A percentile compares a stretch with the other conserved stretches of the same genome.
These are phyloP conservation scores for Oryzias woworae DNA, from an alignment of 2,113 vertebrate genomes.

Conservation along the genomic window DNA sequence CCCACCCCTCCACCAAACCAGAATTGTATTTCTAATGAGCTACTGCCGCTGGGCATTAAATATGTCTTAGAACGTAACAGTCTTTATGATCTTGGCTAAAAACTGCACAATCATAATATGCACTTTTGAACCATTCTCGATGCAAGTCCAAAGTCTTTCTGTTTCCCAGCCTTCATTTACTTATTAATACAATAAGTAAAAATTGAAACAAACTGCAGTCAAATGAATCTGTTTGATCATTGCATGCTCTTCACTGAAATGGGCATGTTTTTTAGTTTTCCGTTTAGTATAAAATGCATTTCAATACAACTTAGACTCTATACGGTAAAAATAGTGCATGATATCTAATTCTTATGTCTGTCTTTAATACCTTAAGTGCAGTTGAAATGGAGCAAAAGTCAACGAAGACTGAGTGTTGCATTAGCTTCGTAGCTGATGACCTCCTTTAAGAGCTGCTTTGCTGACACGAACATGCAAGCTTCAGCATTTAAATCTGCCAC, in stretches of 20 bases:
- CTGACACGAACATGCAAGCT: constrained; percentile 15
- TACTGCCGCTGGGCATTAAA: no score
- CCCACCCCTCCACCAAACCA: no score
- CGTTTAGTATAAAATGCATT: no score
- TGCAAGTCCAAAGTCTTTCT: no score
- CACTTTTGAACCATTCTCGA: no score
- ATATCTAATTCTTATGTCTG: constrained; percentile 18
- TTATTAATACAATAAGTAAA: not conserved
- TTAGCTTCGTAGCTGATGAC: constrained; percentile 30
- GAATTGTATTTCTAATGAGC: no score
- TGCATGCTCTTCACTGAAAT: not conserved
- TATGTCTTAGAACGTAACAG: no score
- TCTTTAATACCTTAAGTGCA: constrained; percentile 7
- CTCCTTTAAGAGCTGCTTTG: constrained; percentile 16
- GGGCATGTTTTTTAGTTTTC: not conserved
- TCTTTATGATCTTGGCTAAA: no score
- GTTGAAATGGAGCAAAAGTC: constrained; percentile 45
- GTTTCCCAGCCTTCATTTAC: no score
- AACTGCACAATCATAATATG: no score
- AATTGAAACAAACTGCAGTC: not conserved
- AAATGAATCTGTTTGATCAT: not conserved
- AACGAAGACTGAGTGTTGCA: constrained; percentile 32
- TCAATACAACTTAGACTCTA: not conserved
- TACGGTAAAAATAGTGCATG: constrained; percentile 37
- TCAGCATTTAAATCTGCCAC: constrained; percentile 21